Conservation (phyloP, 2,797 vertebrate species). For the Atherinosoma microstoma region DNA sequence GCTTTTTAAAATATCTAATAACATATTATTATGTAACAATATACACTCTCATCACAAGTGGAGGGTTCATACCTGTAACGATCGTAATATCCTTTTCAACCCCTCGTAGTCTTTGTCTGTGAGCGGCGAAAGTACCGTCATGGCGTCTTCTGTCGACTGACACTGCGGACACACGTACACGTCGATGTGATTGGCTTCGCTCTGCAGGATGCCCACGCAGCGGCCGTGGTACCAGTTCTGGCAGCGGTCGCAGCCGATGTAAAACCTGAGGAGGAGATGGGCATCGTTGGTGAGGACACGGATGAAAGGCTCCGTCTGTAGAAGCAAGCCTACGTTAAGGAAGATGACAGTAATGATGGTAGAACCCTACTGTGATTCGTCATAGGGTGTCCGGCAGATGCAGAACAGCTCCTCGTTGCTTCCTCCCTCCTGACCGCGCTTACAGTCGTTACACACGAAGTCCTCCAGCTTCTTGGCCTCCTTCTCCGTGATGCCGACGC, state of each 20-base stretch:
- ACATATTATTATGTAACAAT: no score
- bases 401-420: slow-evolving; percentile 94
- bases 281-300: not conserved
- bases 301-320: not conserved
- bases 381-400: slow-evolving; percentile 99
- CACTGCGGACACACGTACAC: slow-evolving; percentile 98
- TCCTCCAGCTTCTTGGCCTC: slow-evolving; percentile 99
- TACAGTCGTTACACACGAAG: slow-evolving; percentile 98
- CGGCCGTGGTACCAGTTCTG: slow-evolving; percentile 99
- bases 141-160: slow-evolving; percentile 98
- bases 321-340: not conserved
- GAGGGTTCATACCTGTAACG: slow-evolving; percentile 87
- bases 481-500: slow-evolving; percentile 99
- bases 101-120: slow-evolving; percentile 98
- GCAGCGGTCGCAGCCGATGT: slow-evolving; percentile 98
- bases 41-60: not conserved
- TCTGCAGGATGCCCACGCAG: slow-evolving; percentile 97
- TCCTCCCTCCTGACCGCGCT: slow-evolving; percentile 93
- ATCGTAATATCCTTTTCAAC: slow-evolving; percentile 92
- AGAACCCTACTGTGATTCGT: slow-evolving; percentile 93
- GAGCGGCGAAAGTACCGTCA: slow-evolving; percentile 96
- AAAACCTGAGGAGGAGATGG: slow-evolving; percentile 85
- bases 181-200: slow-evolving; percentile 97
- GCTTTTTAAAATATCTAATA: no score
- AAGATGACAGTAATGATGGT: no score